phyloP scores from a whole-genome alignment of 2,888 invertebrate species.

The Nomada lathburiana region DNA sequence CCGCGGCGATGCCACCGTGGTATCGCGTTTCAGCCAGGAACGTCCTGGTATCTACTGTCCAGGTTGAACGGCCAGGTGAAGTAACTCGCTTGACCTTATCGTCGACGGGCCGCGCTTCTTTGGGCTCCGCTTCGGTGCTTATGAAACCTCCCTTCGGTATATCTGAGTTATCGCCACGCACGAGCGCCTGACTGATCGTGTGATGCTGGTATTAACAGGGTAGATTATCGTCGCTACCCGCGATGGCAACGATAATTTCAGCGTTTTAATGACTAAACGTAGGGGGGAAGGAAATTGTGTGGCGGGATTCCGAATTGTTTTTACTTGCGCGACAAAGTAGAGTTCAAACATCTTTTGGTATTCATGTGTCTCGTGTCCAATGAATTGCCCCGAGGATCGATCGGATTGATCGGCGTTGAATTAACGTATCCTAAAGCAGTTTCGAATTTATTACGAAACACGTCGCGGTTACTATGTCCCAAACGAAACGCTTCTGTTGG shows the following conservation, averaged over 20 bases:
- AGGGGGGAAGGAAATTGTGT: background rate
- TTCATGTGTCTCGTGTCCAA: background rate
- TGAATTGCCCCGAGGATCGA: too few species aligned
- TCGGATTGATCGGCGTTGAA: too few species aligned
- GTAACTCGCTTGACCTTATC: constrained; percentile 51
- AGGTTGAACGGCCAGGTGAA: constrained; percentile 20
- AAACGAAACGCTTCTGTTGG: too few species aligned
- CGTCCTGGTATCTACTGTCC: constrained; percentile 17
- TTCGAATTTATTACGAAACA: too few species aligned
- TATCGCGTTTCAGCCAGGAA: constrained; percentile 38
- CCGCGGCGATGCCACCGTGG: constrained; percentile 24
- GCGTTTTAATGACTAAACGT: background rate
- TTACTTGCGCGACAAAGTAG: background rate
- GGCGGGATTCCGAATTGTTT: background rate
- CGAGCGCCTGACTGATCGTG: constrained; percentile 7
- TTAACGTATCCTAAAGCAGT: too few species aligned
- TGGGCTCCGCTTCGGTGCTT: constrained; percentile 1
- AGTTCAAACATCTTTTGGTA: background rate
- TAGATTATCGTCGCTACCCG: background rate
- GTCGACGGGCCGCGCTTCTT: background rate
- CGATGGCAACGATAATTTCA: background rate
- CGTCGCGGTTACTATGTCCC: too few species aligned
- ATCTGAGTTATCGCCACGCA: constrained; percentile 1
- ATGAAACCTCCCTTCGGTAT: background rate
- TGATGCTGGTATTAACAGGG: constrained; percentile 5